Base-by-base conservation (phyloP, 2,888 invertebrate genomes). In the Euplexia lucipara region DNA sequence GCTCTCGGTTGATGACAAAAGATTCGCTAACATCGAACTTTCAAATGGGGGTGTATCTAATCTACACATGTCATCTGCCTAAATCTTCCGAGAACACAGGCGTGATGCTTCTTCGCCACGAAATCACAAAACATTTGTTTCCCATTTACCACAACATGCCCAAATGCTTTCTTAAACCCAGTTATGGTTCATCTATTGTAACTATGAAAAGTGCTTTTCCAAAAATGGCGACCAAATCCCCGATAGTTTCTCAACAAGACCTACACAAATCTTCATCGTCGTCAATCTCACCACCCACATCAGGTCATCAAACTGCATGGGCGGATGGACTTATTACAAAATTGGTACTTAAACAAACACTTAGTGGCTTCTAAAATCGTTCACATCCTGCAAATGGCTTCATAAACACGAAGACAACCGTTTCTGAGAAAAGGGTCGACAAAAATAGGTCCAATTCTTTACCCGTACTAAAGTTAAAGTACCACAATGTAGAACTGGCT, bases 231-330 rank as follows among this genome's bases (percentile, higher is more conserved):
- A 34, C 32, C 18, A 51, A 37, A 35, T 48, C 39, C 51, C 12
- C 12, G 3, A 51, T 30, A 39, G 49, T 54, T 49, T 47, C 45
- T 34, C 41, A 69, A 61, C 26, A 61, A 22, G 57, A 35, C 32
- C 35, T 30, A 44, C 44, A 39, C 44, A 39, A 61, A 63, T 64
- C 18, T 69, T 59, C 44, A 16, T 42, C n/a, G 22, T 57, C 32
- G 26, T 58, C 57, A 39, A 65, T 70, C 42, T 22, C 26, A 26
- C 59, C 59, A 56, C 81, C 75, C 75, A 75, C 75, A 30, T 26
- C 22, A 51, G 73, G 77, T 82, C 77, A 76, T 64, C 63, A 51
- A 45, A 73, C 80, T 63, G 65, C 37, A 76, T 66, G 47, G 79
- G 76, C 68, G 70, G 63, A 57, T 56, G 53, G 70, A 65, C 67